Conservation (phyloP, 2,888 invertebrate species). For the Euclidia mi region DNA sequence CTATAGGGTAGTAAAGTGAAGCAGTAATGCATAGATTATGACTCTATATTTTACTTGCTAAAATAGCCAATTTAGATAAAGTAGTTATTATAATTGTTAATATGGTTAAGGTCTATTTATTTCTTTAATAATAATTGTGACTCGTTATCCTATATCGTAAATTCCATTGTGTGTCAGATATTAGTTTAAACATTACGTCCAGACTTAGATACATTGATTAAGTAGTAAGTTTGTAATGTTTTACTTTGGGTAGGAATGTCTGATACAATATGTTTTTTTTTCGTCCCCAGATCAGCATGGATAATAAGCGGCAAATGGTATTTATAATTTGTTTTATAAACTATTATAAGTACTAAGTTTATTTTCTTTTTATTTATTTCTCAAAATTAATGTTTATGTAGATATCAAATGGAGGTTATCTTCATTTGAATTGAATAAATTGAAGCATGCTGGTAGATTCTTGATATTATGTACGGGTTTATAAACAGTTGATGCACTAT, state of each 20-base stretch:
- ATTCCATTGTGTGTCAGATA: too few relatives aligned
- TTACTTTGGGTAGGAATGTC: constrained; percentile 29
- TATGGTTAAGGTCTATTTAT: too few relatives aligned
- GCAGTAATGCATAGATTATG: too few relatives aligned
- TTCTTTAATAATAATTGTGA: too few relatives aligned
- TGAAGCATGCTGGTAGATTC: constrained; percentile 27
- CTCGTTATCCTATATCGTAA: too few relatives aligned
- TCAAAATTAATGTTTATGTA: constrained; percentile 8
- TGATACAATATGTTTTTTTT: constrained; percentile 60
- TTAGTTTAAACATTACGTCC: too few relatives aligned
- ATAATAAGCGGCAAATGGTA: constrained; percentile 60
- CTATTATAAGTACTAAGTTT: constrained; percentile 57
- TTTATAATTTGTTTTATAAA: constrained; percentile 60
- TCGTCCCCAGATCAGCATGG: constrained; percentile 59
- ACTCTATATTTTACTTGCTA: too few relatives aligned
- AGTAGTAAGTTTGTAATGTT: not conserved
- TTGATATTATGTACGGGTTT: constrained; percentile 9
- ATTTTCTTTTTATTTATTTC: constrained; percentile 24
- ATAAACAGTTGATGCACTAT: constrained; percentile 9
- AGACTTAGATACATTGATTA: too few relatives aligned
- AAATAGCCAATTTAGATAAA: too few relatives aligned
- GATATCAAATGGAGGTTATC: not conserved
- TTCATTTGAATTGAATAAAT: constrained; percentile 1
- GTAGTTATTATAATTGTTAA: too few relatives aligned
- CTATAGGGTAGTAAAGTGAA: too few relatives aligned